Conservation (phyloP, 2,797 vertebrate genomes). For the Carcharodon carcharias region DNA sequence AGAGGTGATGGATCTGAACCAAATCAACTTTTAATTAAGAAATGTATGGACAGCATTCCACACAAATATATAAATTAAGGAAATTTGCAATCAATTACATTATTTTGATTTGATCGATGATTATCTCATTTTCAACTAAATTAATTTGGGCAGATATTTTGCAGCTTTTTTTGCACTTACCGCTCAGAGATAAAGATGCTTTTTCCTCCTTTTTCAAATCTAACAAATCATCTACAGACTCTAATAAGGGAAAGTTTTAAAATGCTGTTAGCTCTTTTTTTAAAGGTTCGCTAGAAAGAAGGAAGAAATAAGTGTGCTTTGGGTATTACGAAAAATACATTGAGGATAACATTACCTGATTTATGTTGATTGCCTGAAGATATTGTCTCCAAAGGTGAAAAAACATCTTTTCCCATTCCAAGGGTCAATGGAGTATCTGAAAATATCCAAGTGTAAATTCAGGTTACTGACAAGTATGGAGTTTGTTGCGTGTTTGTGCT, state of each 20-base stretch:
- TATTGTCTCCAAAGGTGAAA: background rate
- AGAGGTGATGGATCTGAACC: background rate
- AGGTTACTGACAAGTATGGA: background rate
- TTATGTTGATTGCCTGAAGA: constrained; percentile 5
- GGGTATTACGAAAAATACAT: background rate
- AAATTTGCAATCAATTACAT: background rate
- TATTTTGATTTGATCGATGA: constrained; percentile 23
- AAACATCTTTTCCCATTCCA: background rate
- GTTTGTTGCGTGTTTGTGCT: background rate
- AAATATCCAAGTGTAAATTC: background rate
- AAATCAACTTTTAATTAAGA: background rate
- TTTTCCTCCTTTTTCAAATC: constrained; percentile 55
- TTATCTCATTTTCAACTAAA: background rate
- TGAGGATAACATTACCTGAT: background rate
- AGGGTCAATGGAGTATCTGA: background rate
- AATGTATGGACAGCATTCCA: background rate
- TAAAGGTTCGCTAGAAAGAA: background rate
- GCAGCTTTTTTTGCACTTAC: constrained; percentile 47
- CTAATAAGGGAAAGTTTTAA: constrained; percentile 42
- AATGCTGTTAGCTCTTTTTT: background rate
- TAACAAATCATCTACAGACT: constrained; percentile 57
- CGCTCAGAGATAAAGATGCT: constrained; percentile 45
- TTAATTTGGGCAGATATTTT: background rate
- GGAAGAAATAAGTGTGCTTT: background rate
- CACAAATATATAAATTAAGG: background rate